A percentile compares a stretch with the other conserved stretches of the same genome.
These are phyloP conservation scores for Drosophila funebris DNA, from an alignment of 1,140 invertebrate species.

Conservation along the genomic window DNA sequence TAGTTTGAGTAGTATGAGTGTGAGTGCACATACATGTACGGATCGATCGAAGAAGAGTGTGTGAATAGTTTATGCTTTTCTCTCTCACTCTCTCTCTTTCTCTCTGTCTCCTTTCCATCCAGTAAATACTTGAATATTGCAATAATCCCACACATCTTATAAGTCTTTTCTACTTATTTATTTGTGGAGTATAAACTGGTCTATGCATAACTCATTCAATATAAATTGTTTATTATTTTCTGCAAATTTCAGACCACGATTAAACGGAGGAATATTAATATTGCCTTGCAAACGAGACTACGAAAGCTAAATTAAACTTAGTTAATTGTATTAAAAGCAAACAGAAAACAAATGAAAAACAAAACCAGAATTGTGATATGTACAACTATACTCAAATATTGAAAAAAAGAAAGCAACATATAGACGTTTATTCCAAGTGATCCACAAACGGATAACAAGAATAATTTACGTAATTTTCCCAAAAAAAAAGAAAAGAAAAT, in stretches of 20 bases:
- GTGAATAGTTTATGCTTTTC: slow-evolving; percentile 43
- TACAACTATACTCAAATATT: slow-evolving; percentile 81
- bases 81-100: slow-evolving; percentile 14
- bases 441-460: slow-evolving; percentile 27
- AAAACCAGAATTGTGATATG: slow-evolving; percentile 76
- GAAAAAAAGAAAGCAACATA: slow-evolving; percentile 63
- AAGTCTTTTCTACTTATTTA: too few species aligned
- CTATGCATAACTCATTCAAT: slow-evolving; percentile 5
- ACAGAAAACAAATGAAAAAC: slow-evolving; percentile 35
- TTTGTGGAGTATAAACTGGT: slow-evolving; percentile 18
- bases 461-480: slow-evolving; percentile 35
- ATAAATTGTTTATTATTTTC: slow-evolving; percentile 6
- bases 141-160: slow-evolving; percentile 1
- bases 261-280: slow-evolving; percentile 37
- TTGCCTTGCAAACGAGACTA: slow-evolving; percentile 42
- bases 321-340: slow-evolving; percentile 67
- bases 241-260: slow-evolving; percentile 60
- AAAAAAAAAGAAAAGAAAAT: too few species aligned
- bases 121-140: slow-evolving; percentile 18
- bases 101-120: background rate
- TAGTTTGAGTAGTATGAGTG: background rate
- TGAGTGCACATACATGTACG: slow-evolving; percentile 5
- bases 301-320: slow-evolving; percentile 41
- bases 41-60: slow-evolving; percentile 27
- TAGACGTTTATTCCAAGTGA: slow-evolving; percentile 57